A percentile compares a stretch with the other conserved stretches of the same genome.
phyloP scores from a whole-genome alignment of 2,113 vertebrate genomes.

The Micromys minutus region DNA sequence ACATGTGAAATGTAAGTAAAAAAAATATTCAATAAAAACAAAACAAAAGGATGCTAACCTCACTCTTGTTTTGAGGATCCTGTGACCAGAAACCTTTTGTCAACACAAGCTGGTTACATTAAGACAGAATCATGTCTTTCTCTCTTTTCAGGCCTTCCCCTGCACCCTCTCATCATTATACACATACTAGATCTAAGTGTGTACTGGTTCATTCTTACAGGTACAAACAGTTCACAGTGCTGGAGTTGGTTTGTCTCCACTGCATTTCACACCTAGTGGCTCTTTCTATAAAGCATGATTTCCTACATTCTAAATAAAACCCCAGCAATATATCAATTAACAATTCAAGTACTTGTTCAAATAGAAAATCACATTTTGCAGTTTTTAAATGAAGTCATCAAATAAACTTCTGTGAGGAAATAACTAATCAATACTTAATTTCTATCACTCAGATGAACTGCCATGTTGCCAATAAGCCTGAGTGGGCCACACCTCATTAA shows the following conservation, averaged over 20 bases:
- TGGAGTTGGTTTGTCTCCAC: background rate
- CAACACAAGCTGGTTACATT: background rate
- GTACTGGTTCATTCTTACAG: background rate
- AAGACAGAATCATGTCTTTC: background rate
- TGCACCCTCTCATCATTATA: background rate
- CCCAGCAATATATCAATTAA: background rate
- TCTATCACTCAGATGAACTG: background rate
- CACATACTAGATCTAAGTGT: background rate
- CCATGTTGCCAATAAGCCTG: background rate
- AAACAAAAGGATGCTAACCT: background rate
- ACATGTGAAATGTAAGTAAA: no score
- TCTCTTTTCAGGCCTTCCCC: background rate
- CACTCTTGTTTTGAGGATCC: background rate
- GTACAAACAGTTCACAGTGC: background rate
- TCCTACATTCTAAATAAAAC: background rate
- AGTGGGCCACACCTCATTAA: background rate
- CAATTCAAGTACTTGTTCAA: background rate
- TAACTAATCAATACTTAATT: conserved; percentile 3
- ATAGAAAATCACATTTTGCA: background rate
- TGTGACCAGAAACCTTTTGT: background rate
- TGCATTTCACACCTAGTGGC: background rate
- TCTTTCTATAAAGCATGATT: conserved; percentile 6
- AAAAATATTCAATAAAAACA: no score
- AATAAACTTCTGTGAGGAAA: background rate
- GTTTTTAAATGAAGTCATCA: background rate